Base-by-base conservation (phyloP, 2,113 vertebrate genomes). In the Microtus pennsylvanicus region DNA sequence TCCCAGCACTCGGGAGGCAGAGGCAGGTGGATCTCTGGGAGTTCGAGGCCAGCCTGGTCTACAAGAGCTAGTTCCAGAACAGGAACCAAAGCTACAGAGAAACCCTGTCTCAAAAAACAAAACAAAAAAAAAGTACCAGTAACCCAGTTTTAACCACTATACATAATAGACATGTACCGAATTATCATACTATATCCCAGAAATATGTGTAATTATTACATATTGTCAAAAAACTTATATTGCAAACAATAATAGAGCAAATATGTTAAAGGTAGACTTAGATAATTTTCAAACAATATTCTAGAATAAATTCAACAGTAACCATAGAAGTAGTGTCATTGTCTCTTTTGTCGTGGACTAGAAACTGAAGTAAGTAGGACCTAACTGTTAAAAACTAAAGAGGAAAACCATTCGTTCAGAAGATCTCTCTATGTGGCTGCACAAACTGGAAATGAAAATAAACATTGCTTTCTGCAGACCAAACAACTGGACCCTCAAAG, bases 391-490 rank as follows among this genome's bases (percentile, higher is more conserved):
- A 63, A 52, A 88, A 91, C 3, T 63, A 6, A 14, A 65, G 5
- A 58, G 26, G 38, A 7, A 78, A 93, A 50, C 28, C 16, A 45
- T 30, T 70, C 65, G 4, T 75, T 91, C 67, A 80, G 47, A 87
- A 89, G 28, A 75, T 33, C 81, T 83, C 24, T 47, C 17, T 3
- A 69, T 38, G 19, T 28, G 63, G 21, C 42, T 78, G 26, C 19
- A 61, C 8, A 91, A 89, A n/a, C 3, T 93, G 88, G 55, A 86
- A 91, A 89, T 80, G 52, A 81, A 97, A 88, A 80, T 24, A 94
- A 80, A 72, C n/a, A 26, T 55, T 83, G 93, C 24, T 61, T 77
- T 94, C 13, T 33, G 21, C 22, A 70, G 30, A 70, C 50, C 45
- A 85, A 93, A 77, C 55, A 96, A 76, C 47, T 83, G 12, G 14